Conservation (phyloP, 2,888 invertebrate genomes). For the Strigamia transsilvanica region DNA sequence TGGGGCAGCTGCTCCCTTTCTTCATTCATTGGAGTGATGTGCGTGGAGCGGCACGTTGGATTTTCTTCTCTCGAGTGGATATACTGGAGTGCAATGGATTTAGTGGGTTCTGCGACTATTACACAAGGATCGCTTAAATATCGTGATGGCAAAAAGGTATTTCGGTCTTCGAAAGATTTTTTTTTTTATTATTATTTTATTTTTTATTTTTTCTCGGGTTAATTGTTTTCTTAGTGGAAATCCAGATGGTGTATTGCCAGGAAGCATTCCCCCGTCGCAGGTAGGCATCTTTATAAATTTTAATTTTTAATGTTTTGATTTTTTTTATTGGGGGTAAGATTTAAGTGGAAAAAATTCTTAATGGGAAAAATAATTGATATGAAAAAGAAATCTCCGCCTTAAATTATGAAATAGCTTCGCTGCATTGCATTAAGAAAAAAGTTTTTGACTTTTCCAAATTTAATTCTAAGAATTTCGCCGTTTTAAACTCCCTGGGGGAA, state of each 20-base stretch:
- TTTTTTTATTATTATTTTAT: not conserved
- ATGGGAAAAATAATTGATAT: no score
- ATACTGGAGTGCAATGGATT: conserved; percentile 14
- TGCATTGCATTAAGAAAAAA: no score
- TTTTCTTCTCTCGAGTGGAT: not conserved
- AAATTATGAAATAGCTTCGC: no score
- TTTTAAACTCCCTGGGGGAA: no score
- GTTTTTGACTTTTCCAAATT: no score
- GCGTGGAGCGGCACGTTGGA: not conserved
- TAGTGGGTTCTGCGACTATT: conserved; percentile 59
- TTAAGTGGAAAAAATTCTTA: not conserved
- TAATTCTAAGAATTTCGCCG: no score
- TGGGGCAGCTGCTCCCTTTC: not conserved
- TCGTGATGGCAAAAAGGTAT: conserved; percentile 63
- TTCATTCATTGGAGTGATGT: conserved; percentile 35
- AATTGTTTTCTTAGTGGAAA: conserved; percentile 10
- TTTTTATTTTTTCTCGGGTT: not conserved
- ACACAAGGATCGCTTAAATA: conserved; percentile 63
- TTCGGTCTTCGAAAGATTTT: not conserved
- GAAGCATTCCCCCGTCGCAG: conserved; percentile 27
- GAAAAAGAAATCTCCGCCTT: not conserved
- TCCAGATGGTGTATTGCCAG: conserved; percentile 10
- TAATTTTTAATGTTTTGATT: not conserved
- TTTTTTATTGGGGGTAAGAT: not conserved
- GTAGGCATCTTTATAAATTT: not conserved